phyloP scores from a whole-genome alignment of 1,140 invertebrate species.

The Temnothorax curvispinosus region DNA sequence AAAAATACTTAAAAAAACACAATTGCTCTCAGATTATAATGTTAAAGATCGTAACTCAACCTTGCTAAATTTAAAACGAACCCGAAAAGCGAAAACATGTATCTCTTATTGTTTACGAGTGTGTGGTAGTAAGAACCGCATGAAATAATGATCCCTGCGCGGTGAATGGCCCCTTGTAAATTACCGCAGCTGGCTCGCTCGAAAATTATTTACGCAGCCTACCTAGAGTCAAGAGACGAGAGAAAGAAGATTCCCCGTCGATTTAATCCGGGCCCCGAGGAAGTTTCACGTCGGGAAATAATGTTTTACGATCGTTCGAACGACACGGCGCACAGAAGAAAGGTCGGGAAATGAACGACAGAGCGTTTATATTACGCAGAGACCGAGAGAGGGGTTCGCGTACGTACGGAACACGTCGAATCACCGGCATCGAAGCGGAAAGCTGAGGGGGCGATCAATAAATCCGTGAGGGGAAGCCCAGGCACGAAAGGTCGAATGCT shows the following conservation, averaged over 20 bases:
- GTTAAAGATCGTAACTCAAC: background rate
- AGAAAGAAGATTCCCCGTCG: conserved; percentile 2
- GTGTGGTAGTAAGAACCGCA: background rate
- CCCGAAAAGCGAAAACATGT: background rate
- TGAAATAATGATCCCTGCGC: conserved; percentile 12
- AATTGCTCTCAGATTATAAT: background rate
- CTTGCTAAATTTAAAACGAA: background rate
- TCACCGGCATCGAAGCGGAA: conserved; percentile 59
- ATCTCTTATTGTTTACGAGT: conserved; percentile 12
- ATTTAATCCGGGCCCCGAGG: conserved; percentile 35
- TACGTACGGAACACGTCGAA: conserved; percentile 11
- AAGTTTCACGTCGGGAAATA: conserved; percentile 41
- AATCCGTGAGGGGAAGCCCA: conserved; percentile 61
- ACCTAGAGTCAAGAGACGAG: conserved; percentile 11
- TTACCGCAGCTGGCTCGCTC: conserved; percentile 22
- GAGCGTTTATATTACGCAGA: conserved; percentile 19
- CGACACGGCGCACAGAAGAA: conserved; percentile 19
- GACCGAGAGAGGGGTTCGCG: background rate
- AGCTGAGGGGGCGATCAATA: conserved; percentile 65
- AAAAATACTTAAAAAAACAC: background rate
- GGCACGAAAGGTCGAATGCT: conserved; percentile 70
- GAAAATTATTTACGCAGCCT: conserved; percentile 49
- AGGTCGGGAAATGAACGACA: conserved; percentile 25
- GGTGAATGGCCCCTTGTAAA: conserved; percentile 42
- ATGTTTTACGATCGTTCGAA: conserved; percentile 45